A percentile compares a stretch with the other conserved stretches of the same genome.
Conservation (phyloP, 2,797 vertebrate genomes). For the Gallinago stenura region DNA sequence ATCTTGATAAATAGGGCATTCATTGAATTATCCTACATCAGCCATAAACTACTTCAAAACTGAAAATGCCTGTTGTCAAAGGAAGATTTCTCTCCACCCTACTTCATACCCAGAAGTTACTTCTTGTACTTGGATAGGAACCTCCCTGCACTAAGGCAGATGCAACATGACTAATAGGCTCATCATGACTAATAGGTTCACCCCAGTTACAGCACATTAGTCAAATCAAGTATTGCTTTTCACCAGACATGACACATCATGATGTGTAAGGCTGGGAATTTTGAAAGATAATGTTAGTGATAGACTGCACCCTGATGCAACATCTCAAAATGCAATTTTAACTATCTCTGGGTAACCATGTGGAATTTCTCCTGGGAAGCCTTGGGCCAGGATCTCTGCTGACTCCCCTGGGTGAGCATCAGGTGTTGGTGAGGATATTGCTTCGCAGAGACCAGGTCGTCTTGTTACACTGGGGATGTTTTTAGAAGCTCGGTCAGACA, state of each 20-base stretch:
- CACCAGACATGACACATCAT: slow-evolving; percentile 70
- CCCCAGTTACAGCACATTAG: slow-evolving; percentile 53
- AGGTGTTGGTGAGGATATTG: not conserved
- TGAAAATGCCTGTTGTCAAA: not conserved
- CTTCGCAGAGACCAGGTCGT: not conserved
- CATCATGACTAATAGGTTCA: slow-evolving; percentile 55
- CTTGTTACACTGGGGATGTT: not conserved
- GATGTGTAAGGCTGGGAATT: slow-evolving; percentile 69
- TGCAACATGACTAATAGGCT: slow-evolving; percentile 46
- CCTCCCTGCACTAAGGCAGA: slow-evolving; percentile 7
- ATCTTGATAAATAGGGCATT: not conserved
- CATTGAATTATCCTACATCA: not conserved
- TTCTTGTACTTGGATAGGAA: not conserved
- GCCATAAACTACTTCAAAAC: not conserved
- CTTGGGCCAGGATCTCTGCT: slow-evolving; percentile 21
- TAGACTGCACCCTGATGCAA: slow-evolving; percentile 54
- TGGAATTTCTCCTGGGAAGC: slow-evolving; percentile 1
- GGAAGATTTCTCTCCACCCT: not conserved
- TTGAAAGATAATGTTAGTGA: slow-evolving; percentile 44
- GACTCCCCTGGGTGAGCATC: not conserved
- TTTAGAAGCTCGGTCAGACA: slow-evolving; percentile 1
- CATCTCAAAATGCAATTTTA: slow-evolving; percentile 14
- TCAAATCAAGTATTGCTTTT: slow-evolving; percentile 51
- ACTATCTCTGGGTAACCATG: not conserved
- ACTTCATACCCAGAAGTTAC: not conserved